These are phyloP conservation scores for Leptoclinus maculatus DNA, from an alignment of 2,797 vertebrate genomes.

Conservation along the genomic window DNA sequence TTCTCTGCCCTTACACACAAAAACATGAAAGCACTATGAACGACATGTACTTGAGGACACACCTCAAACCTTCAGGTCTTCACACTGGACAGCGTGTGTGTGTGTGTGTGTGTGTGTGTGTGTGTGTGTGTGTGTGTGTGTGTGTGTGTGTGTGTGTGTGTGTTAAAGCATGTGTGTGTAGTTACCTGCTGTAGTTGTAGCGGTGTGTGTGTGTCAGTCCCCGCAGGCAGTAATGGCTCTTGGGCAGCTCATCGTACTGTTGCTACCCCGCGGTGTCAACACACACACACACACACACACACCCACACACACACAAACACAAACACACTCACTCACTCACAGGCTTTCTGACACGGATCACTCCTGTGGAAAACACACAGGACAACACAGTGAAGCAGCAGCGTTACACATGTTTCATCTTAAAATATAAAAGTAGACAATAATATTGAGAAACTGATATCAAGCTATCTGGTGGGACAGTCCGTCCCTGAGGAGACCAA, in stretches of 20 bases:
- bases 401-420: background rate
- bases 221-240: slow-evolving; percentile 62
- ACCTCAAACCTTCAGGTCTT: no score
- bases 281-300: slow-evolving; percentile 18
- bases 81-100: background rate
- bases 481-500: background rate
- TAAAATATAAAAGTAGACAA: no score
- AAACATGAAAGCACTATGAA: slow-evolving; percentile 5
- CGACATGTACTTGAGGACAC: background rate
- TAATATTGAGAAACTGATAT: background rate
- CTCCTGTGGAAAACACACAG: slow-evolving; percentile 68
- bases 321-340: background rate
- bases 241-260: slow-evolving; percentile 74
- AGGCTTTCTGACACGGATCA: slow-evolving; percentile 49
- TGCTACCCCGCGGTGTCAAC: slow-evolving; percentile 53
- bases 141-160: slow-evolving; percentile 31
- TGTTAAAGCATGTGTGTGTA: background rate
- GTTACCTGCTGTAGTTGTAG: slow-evolving; percentile 81
- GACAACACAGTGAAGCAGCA: background rate
- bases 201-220: slow-evolving; percentile 74
- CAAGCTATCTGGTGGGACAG: background rate
- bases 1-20: no score
- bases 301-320: background rate
- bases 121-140: slow-evolving; percentile 10
- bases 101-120: background rate